Percentiles rank a stretch among this genome's conserved stretches.
phyloP scores from a whole-genome alignment of 1,140 invertebrate species.

The Rhopalosiphum padi region DNA sequence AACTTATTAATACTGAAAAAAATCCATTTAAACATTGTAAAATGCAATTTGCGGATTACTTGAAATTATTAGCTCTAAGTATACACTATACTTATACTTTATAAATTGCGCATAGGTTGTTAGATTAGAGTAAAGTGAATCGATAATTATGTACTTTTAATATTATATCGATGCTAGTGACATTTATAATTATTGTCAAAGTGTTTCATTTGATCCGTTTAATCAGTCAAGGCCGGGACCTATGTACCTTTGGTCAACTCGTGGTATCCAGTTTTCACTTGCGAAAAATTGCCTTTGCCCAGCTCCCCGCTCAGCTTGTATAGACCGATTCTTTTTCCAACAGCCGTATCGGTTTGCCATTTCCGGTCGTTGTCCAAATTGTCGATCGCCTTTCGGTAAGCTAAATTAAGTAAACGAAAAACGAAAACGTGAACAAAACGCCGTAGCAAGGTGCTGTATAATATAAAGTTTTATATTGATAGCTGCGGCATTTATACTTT shows the following conservation, averaged over 20 bases:
- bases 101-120: too few species aligned
- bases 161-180: neutral
- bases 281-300: constrained; percentile 88
- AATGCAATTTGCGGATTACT: neutral
- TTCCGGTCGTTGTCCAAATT: constrained; percentile 62
- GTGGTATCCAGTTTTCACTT: constrained; percentile 86
- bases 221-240: neutral
- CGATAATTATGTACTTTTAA: neutral
- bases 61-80: neutral
- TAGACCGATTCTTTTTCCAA: constrained; percentile 74
- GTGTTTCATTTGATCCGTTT: constrained; percentile 51
- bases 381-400: constrained; percentile 61
- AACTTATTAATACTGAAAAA: neutral
- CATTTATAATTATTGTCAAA: neutral
- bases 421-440: neutral
- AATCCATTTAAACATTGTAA: neutral
- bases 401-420: constrained; percentile 51
- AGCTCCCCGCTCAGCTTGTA: constrained; percentile 76
- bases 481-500: neutral
- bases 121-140: too few species aligned
- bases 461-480: neutral
- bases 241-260: constrained; percentile 79
- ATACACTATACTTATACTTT: neutral
- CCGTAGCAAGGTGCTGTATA: neutral
- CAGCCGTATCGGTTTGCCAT: constrained; percentile 69